These are phyloP conservation scores for Alexandromys fortis DNA, from an alignment of 2,113 vertebrate genomes.

Conservation along the genomic window DNA sequence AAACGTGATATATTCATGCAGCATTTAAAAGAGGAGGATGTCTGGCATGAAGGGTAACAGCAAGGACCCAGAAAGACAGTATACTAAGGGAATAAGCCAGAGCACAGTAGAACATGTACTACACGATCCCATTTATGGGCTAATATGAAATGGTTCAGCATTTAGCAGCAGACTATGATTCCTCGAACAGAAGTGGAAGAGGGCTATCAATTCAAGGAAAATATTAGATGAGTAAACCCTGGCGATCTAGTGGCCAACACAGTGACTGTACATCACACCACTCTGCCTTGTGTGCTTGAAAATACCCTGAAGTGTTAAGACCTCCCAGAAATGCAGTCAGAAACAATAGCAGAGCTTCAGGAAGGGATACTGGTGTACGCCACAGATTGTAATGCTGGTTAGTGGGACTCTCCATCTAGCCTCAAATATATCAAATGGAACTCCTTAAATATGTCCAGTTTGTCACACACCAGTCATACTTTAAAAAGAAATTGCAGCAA, in stretches of 20 bases:
- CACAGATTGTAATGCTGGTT: not conserved
- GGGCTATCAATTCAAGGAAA: not conserved
- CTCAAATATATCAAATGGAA: not conserved
- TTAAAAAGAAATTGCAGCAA: not conserved
- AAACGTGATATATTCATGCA: not conserved
- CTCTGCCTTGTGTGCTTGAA: not conserved
- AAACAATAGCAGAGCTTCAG: not conserved
- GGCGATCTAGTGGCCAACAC: not conserved
- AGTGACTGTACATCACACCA: not conserved
- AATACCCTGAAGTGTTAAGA: not conserved
- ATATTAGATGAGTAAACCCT: not conserved
- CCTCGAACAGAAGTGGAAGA: not conserved
- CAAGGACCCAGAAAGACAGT: not conserved
- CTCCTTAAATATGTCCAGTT: not conserved
- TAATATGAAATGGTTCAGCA: not conserved
- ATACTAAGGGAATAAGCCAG: not conserved
- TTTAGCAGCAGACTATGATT: not conserved
- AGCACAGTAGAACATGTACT: not conserved
- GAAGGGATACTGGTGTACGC: not conserved
- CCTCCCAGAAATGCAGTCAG: not conserved
- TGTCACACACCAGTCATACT: not conserved
- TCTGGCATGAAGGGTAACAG: not conserved
- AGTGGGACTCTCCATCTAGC: not conserved
- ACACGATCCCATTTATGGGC: not conserved
- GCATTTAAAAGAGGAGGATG: not conserved